phyloP scores from a whole-genome alignment of 2,113 vertebrate genomes.

The Phrynocephalus versicolor region DNA sequence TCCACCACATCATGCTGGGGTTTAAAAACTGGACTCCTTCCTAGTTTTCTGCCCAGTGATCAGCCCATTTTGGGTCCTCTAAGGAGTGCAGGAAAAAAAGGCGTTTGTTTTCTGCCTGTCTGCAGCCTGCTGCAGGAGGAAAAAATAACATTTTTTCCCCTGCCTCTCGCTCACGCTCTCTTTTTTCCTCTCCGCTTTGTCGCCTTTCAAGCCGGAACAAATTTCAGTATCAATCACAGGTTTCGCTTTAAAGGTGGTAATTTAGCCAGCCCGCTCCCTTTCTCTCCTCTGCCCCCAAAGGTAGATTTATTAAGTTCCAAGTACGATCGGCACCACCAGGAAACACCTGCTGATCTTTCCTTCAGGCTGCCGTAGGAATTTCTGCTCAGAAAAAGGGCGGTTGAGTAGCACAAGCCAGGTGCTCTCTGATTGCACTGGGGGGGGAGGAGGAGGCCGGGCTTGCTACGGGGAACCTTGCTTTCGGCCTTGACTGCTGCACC shows the following conservation, averaged over 20 bases:
- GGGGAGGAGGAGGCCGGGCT: rapidly evolving
- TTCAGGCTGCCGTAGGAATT: neutral
- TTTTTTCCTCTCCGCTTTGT: neutral
- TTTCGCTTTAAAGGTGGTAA: conserved; percentile 1
- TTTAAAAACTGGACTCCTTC: too few relatives aligned
- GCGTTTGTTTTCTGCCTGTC: neutral
- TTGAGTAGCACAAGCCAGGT: neutral
- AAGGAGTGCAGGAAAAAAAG: neutral
- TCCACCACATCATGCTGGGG: too few relatives aligned
- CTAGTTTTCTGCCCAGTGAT: too few relatives aligned
- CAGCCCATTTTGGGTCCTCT: neutral
- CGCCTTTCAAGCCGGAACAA: neutral
- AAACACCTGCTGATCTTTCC: neutral
- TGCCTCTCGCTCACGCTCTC: neutral
- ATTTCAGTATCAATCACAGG: neutral
- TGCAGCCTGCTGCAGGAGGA: neutral
- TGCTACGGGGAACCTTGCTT: neutral
- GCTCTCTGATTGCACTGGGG: neutral
- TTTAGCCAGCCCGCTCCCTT: neutral
- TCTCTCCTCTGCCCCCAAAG: neutral
- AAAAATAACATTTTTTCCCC: neutral
- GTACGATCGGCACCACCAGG: neutral
- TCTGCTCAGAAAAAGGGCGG: neutral
- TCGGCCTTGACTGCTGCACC: neutral
- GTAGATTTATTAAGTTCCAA: neutral